A percentile compares a stretch with the other conserved stretches of the same genome.
These are phyloP conservation scores for Bubo bubo DNA, from an alignment of 2,113 vertebrate genomes.

Conservation along the genomic window DNA sequence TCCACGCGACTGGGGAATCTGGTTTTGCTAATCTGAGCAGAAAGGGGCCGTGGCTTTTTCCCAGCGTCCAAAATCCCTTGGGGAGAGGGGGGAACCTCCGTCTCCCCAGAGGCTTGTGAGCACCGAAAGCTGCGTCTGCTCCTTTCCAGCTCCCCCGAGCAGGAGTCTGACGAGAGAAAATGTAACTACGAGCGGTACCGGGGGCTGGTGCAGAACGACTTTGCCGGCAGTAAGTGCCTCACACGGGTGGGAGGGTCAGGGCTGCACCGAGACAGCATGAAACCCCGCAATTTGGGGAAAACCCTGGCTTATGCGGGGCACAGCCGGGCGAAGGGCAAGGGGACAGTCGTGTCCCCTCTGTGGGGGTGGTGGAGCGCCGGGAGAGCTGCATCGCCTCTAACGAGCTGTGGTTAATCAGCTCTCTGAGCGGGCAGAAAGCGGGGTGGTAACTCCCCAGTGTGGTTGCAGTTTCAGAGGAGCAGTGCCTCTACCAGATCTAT, in stretches of 20 bases:
- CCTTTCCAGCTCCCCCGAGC: slow-evolving; percentile 77
- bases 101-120: not conserved
- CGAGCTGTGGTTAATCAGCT: not conserved
- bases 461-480: slow-evolving; percentile 91
- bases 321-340: too few species aligned
- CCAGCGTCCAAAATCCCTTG: fast-evolving
- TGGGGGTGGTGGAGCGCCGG: not conserved
- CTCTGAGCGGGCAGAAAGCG: not conserved
- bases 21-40: not conserved
- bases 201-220: slow-evolving; percentile 97
- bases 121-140: not conserved
- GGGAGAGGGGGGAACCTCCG: not conserved
- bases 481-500: slow-evolving; percentile 96
- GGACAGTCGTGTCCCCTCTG: not conserved
- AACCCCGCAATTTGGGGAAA: fast-evolving
- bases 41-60: not conserved
- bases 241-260: not conserved
- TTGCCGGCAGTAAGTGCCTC: slow-evolving; percentile 90
- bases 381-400: not conserved
- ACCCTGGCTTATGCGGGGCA: not conserved
- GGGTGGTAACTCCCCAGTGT: not conserved
- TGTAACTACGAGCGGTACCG: slow-evolving; percentile 97
- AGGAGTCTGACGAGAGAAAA: slow-evolving; percentile 91
- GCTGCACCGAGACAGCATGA: not conserved
- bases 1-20: too few species aligned